A percentile compares a stretch with the other conserved stretches of the same genome.
These are phyloP conservation scores for Chascanopsetta lugubris DNA, from an alignment of 2,113 vertebrate genomes.

Conservation along the genomic window DNA sequence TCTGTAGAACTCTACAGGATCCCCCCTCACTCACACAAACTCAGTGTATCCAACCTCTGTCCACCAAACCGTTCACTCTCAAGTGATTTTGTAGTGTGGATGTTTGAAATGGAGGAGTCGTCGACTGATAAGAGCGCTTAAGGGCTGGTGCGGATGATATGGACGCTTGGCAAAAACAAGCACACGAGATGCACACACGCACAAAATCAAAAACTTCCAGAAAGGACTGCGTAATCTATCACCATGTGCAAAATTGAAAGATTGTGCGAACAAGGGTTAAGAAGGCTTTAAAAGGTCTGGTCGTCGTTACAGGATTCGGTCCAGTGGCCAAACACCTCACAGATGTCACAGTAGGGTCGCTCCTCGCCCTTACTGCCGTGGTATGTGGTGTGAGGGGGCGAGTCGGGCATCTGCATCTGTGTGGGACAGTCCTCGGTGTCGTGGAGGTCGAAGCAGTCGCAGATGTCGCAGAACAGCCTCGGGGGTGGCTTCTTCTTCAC, in stretches of 20 bases:
- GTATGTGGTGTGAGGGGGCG: conserved; percentile 90
- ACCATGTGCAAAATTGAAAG: conserved; percentile 70
- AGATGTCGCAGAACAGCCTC: conserved; percentile 97
- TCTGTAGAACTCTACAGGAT: conserved; percentile 27
- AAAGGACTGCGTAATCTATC: conserved; percentile 35
- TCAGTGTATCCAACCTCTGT: conserved; percentile 16
- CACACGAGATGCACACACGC: conserved; percentile 44
- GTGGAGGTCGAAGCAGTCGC: conserved; percentile 96
- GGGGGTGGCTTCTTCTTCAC: conserved; percentile 89
- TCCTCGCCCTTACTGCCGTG: conserved; percentile 91
- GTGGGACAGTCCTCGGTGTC: conserved; percentile 98
- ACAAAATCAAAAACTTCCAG: conserved; percentile 42
- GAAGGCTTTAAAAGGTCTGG: conserved; percentile 89
- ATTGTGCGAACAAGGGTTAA: conserved; percentile 61
- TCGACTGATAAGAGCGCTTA: conserved; percentile 54
- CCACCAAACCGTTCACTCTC: conserved; percentile 19
- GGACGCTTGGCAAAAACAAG: conserved; percentile 54
- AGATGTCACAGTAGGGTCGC: conserved; percentile 94
- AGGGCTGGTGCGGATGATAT: conserved; percentile 47
- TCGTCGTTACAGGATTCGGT: conserved; percentile 93
- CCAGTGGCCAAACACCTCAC: conserved; percentile 96
- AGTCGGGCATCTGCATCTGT: conserved; percentile 89
- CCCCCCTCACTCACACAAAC: conserved; percentile 36
- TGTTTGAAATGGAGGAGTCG: conserved; percentile 12
- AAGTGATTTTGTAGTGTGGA: conserved; percentile 16